A percentile compares a stretch with the other conserved stretches of the same genome.
These are phyloP conservation scores for Cosmopolites sordidus DNA, from an alignment of 2,888 invertebrate species.

Conservation along the genomic window DNA sequence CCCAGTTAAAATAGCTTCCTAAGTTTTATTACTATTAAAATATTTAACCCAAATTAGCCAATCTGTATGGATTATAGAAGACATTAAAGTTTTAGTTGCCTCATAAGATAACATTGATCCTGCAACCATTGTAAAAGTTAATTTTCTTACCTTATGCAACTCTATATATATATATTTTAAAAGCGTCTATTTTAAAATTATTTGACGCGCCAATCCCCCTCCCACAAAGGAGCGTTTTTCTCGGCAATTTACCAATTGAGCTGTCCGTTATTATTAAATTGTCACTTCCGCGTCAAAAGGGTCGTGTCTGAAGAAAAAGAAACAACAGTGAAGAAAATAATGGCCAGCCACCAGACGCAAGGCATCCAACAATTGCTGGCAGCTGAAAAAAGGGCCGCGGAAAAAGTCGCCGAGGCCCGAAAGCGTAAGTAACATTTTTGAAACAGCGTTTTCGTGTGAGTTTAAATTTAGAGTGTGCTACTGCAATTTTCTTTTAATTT, in stretches of 20 bases:
- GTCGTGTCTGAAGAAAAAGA: neutral
- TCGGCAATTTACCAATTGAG: slow-evolving; percentile 30
- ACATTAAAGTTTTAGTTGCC: no score
- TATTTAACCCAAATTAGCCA: no score
- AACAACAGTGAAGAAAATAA: slow-evolving; percentile 26
- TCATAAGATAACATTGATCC: no score
- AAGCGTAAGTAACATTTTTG: slow-evolving; percentile 44
- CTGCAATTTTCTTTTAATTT: no score
- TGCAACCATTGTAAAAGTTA: no score
- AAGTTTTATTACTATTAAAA: no score
- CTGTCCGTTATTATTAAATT: slow-evolving; percentile 17
- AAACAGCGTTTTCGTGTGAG: no score
- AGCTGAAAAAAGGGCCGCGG: slow-evolving; percentile 49
- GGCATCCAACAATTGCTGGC: slow-evolving; percentile 48
- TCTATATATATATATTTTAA: no score
- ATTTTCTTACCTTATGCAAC: no score
- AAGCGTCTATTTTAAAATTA: slow-evolving; percentile 30
- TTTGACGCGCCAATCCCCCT: slow-evolving; percentile 11
- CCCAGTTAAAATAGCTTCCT: no score
- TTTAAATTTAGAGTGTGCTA: no score
- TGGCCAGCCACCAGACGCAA: slow-evolving; percentile 47
- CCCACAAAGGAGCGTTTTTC: slow-evolving; percentile 17
- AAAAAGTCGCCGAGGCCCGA: slow-evolving; percentile 49
- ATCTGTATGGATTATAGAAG: no score
- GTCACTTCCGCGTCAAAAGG: slow-evolving; percentile 11